These are phyloP conservation scores for Bombus fervidus DNA, from an alignment of 1,140 invertebrate species.

Conservation along the genomic window DNA sequence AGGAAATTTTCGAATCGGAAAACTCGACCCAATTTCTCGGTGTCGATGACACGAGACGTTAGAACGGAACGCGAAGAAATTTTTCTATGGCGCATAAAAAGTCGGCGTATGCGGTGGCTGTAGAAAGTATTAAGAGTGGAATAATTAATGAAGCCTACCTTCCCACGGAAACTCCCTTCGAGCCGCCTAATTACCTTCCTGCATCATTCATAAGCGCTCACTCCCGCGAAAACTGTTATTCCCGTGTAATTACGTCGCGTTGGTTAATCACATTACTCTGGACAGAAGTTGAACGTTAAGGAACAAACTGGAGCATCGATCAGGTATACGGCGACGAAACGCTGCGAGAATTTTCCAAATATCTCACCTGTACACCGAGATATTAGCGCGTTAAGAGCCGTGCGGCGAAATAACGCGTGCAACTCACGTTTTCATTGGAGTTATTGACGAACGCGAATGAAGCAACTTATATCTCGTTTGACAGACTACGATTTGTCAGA, in stretches of 20 bases:
- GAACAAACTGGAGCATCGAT: neutral
- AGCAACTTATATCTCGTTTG: too few species aligned
- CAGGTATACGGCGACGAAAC: neutral
- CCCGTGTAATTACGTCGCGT: conserved; percentile 5
- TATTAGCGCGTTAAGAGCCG: neutral
- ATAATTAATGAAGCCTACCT: neutral
- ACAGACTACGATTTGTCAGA: too few species aligned
- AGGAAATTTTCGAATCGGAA: neutral
- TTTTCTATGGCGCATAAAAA: neutral
- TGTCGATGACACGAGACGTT: conserved; percentile 1
- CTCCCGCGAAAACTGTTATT: neutral
- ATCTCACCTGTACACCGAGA: neutral
- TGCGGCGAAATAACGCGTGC: too few species aligned
- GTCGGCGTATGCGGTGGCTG: neutral
- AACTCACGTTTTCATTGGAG: too few species aligned
- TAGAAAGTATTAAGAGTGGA: neutral
- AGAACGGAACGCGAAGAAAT: neutral
- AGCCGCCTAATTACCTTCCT: conserved; percentile 15
- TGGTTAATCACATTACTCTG: conserved; percentile 11
- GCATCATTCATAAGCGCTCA: conserved; percentile 25
- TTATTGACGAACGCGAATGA: too few species aligned
- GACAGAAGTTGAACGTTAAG: neutral
- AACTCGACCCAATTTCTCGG: neutral
- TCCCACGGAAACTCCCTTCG: neutral
- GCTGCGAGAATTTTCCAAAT: neutral